Evolutionary conservation across 2,888 invertebrate species (phyloP).

Genomic region (Pedicia rivosa): DNA sequence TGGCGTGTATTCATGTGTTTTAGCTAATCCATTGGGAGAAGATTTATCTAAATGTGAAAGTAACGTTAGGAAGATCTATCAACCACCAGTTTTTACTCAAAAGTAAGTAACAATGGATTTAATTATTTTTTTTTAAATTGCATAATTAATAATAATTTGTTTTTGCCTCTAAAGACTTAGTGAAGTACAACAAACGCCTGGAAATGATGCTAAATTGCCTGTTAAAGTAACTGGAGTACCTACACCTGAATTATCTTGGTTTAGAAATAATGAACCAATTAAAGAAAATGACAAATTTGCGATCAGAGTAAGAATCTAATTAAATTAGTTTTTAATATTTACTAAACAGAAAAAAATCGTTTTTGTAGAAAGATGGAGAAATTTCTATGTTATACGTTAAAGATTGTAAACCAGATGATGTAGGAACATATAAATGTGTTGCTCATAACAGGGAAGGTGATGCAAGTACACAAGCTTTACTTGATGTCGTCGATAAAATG

Average conservation of each 20-base stretch:
- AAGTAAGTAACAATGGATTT: conserved; percentile 29
- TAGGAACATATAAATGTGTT: conserved; percentile 58
- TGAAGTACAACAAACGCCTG: conserved; percentile 48
- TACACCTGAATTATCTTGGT: conserved; percentile 74
- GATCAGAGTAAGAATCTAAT: too few species aligned
- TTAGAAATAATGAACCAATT: conserved; percentile 62
- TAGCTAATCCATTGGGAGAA: conserved; percentile 63
- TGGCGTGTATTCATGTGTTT: conserved; percentile 58
- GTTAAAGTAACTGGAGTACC: conserved; percentile 70
- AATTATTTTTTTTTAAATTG: conserved; percentile 2
- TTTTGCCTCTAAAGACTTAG: conserved; percentile 4
- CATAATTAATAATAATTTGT: neutral
- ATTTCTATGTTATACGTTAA: conserved; percentile 57
- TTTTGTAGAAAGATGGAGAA: too few species aligned
- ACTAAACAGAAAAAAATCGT: conserved; percentile 30
- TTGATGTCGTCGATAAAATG: conserved; percentile 73
- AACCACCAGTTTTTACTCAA: conserved; percentile 66
- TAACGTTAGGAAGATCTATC: conserved; percentile 62
- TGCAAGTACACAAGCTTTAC: conserved; percentile 52
- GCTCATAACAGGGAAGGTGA: conserved; percentile 70
- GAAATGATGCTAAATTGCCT: conserved; percentile 66
- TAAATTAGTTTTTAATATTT: too few species aligned
- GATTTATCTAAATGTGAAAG: conserved; percentile 52
- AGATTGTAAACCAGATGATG: conserved; percentile 48
- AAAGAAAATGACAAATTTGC: conserved; percentile 35